Evolutionary conservation across 2,888 invertebrate species (phyloP), one percentile per base, ranked within the genome.

Genomic region (Rhagium mordax): DNA sequence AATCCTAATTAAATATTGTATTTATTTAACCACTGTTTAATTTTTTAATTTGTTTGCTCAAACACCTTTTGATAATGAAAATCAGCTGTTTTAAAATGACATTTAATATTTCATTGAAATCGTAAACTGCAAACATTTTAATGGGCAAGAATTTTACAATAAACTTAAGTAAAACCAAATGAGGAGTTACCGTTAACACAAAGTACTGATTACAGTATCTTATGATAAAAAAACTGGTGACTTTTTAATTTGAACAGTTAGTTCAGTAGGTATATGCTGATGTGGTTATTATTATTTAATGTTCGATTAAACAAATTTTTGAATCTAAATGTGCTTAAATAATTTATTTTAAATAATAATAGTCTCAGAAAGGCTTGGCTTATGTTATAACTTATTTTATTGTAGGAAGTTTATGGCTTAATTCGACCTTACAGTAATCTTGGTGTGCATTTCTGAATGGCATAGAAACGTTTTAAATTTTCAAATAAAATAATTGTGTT

Each of bases 211-310:
- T 53, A 24, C 10, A 21, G 2, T 21, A 5, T 53, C 3, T 10
- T n/a, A n/a, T n/a, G n/a, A 21, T n/a, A 53, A 53, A 53, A 53
- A 13, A 20, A 1, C 8, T 53, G 21, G 13, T 1, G 53, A 10
- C n/a, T 24, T 53, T 53, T 53, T 3, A 53, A 21, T 21, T 53
- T 53, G 21, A 53, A 53, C 53, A 21, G 53, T 53, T 53, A 53
- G 24, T 13, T n/a, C 24, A 24, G 21, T 21, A 53, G 8, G 53
- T 21, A 53, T 53, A 53, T 21, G 21, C 21, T 53, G 20, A 20
- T 20, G 21, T 21, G 20, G 24, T 53, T 53, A 53, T 13, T 21
- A n/a, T 10, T 53, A 53, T 20, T 53, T 53, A 53, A 53, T 24
- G 18, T n/a, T 20, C 53, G 21, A 3, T n/a, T 24, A 20, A 21